These are phyloP conservation scores for Nymphalis polychloros DNA, from an alignment of 2,888 invertebrate genomes.

Conservation along the genomic window DNA sequence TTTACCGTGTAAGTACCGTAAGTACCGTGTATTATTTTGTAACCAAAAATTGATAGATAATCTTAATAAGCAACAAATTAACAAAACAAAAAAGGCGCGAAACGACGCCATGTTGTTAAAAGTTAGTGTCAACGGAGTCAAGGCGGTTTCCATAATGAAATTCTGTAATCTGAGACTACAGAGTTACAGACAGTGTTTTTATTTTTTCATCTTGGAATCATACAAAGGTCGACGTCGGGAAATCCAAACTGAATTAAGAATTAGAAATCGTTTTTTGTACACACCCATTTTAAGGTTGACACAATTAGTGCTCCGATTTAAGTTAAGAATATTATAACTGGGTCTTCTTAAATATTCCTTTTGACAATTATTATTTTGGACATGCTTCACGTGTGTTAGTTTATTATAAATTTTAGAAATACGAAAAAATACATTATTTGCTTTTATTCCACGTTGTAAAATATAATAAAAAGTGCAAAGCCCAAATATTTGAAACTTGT, in stretches of 20 bases:
- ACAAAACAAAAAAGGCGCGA: slow-evolving; percentile 42
- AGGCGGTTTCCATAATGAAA: slow-evolving; percentile 41
- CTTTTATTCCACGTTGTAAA: no score
- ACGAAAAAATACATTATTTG: no score
- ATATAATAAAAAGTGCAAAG: not conserved
- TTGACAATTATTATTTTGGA: not conserved
- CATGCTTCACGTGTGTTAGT: no score
- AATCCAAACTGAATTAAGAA: slow-evolving; percentile 19
- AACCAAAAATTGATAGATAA: not conserved
- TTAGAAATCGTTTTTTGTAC: slow-evolving; percentile 2
- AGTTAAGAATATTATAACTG: not conserved
- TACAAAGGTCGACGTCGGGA: slow-evolving; percentile 25
- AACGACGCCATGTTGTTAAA: slow-evolving; percentile 48
- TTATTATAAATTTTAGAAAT: no score
- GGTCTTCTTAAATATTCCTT: not conserved
- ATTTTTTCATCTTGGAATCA: slow-evolving; percentile 15
- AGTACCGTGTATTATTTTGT: no score
- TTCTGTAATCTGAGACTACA: slow-evolving; percentile 34
- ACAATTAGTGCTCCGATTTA: not conserved
- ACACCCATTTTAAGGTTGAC: slow-evolving; percentile 17
- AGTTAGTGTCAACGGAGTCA: slow-evolving; percentile 40
- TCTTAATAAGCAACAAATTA: not conserved
- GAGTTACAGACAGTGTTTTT: not conserved
- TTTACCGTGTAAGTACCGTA: no score
- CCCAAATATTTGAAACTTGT: no score